These are phyloP conservation scores for Keiferia lycopersicella DNA, from an alignment of 2,888 invertebrate species.

Conservation along the genomic window DNA sequence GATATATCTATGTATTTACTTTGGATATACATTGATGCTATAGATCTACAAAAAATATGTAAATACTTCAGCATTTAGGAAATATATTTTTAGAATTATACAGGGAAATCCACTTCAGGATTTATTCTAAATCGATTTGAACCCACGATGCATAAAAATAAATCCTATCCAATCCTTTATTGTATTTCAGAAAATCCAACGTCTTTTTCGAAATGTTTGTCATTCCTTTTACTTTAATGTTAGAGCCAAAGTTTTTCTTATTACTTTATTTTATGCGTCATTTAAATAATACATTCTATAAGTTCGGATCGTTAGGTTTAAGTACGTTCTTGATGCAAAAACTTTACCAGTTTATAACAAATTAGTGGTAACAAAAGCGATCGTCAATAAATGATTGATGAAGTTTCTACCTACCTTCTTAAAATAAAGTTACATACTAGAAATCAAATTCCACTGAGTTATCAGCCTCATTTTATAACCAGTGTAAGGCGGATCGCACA, in stretches of 20 bases:
- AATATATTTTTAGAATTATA: too few species aligned
- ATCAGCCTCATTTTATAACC: too few species aligned
- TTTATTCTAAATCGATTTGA: too few species aligned
- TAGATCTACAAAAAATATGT: too few species aligned
- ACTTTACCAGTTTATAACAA: slow-evolving; percentile 18
- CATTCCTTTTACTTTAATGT: not conserved
- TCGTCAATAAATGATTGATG: not conserved
- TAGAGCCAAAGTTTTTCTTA: slow-evolving; percentile 38
- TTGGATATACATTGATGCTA: too few species aligned
- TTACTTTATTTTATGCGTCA: slow-evolving; percentile 41
- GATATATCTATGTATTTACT: too few species aligned
- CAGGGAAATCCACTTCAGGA: too few species aligned
- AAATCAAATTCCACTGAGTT: not conserved
- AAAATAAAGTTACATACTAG: not conserved
- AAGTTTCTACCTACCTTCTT: too few species aligned
- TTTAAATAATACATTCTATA: slow-evolving; percentile 47
- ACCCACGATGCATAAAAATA: too few species aligned
- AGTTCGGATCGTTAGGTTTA: slow-evolving; percentile 36
- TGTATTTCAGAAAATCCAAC: not conserved
- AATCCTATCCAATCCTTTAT: too few species aligned
- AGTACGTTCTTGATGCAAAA: slow-evolving; percentile 10
- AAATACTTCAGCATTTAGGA: too few species aligned
- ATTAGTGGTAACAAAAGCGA: not conserved
- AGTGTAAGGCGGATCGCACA: too few species aligned
- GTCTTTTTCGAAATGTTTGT: not conserved